These are phyloP conservation scores for Euleptes europaea DNA, from an alignment of 2,113 vertebrate genomes.

Conservation along the genomic window DNA sequence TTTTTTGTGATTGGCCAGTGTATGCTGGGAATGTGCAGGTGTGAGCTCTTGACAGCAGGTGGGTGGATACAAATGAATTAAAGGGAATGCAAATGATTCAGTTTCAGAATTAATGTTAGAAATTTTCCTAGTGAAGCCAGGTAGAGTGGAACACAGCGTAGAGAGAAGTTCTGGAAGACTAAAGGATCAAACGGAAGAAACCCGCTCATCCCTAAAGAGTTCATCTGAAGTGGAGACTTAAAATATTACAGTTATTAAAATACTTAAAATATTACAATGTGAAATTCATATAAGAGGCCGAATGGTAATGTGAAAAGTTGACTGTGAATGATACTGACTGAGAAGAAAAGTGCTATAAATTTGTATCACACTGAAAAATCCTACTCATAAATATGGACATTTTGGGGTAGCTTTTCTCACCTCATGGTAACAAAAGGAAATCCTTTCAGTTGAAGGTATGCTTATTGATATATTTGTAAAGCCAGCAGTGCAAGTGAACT, in stretches of 20 bases:
- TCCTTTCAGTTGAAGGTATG: constrained; percentile 25
- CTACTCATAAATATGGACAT: not conserved
- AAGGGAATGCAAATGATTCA: too few relatives aligned
- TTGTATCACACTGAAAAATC: not conserved
- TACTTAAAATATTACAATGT: not conserved
- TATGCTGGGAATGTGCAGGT: too few relatives aligned
- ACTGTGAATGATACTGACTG: not conserved
- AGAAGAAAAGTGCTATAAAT: not conserved
- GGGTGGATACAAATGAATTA: too few relatives aligned
- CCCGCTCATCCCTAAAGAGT: not conserved
- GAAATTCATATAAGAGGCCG: not conserved
- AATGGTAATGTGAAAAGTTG: not conserved
- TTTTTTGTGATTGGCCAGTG: not conserved
- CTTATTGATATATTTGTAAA: constrained; percentile 33
- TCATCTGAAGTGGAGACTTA: constrained; percentile 20
- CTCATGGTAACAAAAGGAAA: constrained; percentile 42
- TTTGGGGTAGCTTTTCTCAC: not conserved
- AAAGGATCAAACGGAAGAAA: too few relatives aligned
- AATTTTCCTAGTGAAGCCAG: too few relatives aligned
- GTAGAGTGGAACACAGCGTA: too few relatives aligned
- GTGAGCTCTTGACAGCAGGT: too few relatives aligned
- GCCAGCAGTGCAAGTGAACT: not conserved
- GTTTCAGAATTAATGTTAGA: too few relatives aligned
- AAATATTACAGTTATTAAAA: constrained; percentile 4
- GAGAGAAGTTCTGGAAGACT: too few relatives aligned